Evolutionary conservation across 2,888 invertebrate species (phyloP).

Genomic region (Suillia variegata): DNA sequence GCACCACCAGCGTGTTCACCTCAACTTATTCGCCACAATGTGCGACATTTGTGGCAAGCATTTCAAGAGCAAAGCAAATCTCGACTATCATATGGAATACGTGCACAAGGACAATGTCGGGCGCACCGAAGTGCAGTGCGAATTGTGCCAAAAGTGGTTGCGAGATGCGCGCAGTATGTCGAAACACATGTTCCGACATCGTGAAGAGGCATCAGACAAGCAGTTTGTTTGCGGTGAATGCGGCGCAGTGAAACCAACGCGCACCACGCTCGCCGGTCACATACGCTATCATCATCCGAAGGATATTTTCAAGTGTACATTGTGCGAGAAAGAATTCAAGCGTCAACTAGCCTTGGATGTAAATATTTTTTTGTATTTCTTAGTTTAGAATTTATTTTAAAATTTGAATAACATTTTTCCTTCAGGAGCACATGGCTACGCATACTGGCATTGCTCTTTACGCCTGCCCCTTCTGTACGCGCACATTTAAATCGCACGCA

Average conservation of each 20-base stretch:
- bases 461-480: slow-evolving; percentile 53
- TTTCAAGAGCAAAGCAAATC: slow-evolving; percentile 45
- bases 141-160: slow-evolving; percentile 41
- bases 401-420: background rate
- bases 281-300: slow-evolving; percentile 46
- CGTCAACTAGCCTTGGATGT: slow-evolving; percentile 37
- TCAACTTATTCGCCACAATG: too few species aligned
- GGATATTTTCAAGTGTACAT: slow-evolving; percentile 35
- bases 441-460: slow-evolving; percentile 58
- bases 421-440: slow-evolving; percentile 57
- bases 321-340: slow-evolving; percentile 44
- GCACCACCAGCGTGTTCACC: too few species aligned
- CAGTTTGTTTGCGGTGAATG: slow-evolving; percentile 38
- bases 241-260: slow-evolving; percentile 40
- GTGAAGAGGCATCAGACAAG: slow-evolving; percentile 43
- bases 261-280: slow-evolving; percentile 39
- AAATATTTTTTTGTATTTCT: slow-evolving; percentile 15
- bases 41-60: slow-evolving; percentile 42
- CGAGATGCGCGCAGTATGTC: slow-evolving; percentile 43
- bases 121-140: slow-evolving; percentile 43
- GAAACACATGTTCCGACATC: slow-evolving; percentile 40
- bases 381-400: too few species aligned
- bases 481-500: slow-evolving; percentile 57
- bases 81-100: slow-evolving; percentile 38
- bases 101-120: too few species aligned